Evolutionary conservation across 2,888 invertebrate genomes (phyloP).

Genomic region (Apodemia mormo): DNA sequence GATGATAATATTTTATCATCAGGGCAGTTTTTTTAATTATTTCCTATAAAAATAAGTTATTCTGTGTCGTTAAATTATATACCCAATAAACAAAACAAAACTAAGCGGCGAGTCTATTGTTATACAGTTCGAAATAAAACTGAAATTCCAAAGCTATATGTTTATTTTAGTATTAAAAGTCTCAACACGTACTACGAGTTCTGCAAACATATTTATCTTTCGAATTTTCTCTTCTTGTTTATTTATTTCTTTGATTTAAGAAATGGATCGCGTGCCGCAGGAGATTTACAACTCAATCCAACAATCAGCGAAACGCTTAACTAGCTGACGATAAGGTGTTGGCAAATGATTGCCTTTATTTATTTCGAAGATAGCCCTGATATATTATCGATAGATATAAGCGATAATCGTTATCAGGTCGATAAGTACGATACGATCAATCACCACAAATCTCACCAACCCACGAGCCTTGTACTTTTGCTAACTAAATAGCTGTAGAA

Average conservation of each 20-base stretch:
- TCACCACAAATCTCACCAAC: no score
- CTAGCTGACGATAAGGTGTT: constrained; percentile 76
- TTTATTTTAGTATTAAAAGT: constrained; percentile 11
- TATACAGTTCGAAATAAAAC: not conserved
- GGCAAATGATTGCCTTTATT: constrained; percentile 64
- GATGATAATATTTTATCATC: not conserved
- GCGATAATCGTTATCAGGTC: no score
- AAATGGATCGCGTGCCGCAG: constrained; percentile 70
- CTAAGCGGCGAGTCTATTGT: not conserved
- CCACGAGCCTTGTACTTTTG: no score
- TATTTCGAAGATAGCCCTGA: constrained; percentile 45
- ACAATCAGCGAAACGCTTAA: constrained; percentile 78
- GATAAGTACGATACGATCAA: no score
- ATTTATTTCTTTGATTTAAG: constrained; percentile 48
- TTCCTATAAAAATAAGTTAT: not conserved
- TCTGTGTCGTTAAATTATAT: not conserved
- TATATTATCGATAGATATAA: constrained; percentile 3
- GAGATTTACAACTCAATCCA: constrained; percentile 78
- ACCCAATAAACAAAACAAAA: not conserved
- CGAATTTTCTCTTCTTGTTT: constrained; percentile 40
- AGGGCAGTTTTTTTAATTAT: not conserved
- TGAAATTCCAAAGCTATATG: constrained; percentile 9
- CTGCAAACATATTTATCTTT: constrained; percentile 17
- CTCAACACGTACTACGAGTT: constrained; percentile 11
- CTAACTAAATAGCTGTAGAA: no score